A percentile compares a stretch with the other conserved stretches of the same genome.
phyloP scores from a whole-genome alignment of 2,113 vertebrate genomes.

The Hemicordylus capensis region DNA sequence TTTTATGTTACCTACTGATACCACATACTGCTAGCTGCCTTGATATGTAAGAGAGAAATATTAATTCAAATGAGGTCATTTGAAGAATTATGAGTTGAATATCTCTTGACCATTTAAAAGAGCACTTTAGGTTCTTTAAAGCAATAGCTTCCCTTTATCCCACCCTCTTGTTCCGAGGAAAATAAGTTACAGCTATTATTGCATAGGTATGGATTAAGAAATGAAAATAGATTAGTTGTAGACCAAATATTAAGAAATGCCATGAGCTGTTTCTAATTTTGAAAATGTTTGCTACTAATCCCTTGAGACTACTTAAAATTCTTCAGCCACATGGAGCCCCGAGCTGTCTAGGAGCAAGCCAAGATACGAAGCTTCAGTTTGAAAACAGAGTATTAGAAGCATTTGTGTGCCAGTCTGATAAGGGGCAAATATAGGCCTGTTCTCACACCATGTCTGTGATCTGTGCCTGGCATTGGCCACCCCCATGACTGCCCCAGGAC shows the following conservation, averaged over 20 bases:
- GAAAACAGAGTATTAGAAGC: background rate
- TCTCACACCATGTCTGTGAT: background rate
- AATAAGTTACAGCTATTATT: constrained; percentile 39
- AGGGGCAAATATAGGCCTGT: background rate
- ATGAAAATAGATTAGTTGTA: constrained; percentile 49
- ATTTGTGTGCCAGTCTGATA: constrained; percentile 21
- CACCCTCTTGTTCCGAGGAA: constrained; percentile 16
- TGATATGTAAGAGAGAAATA: constrained; percentile 37
- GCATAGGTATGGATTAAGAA: constrained; percentile 38
- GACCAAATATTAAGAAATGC: constrained; percentile 39
- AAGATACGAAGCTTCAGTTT: background rate
- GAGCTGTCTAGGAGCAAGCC: constrained; percentile 29
- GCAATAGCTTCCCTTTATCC: constrained; percentile 34
- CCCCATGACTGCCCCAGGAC: background rate
- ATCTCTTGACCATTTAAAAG: constrained; percentile 44
- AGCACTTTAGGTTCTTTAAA: constrained; percentile 57
- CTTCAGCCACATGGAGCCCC: constrained; percentile 10
- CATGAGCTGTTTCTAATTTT: constrained; percentile 50
- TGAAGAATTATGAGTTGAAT: constrained; percentile 41
- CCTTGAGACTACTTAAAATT: constrained; percentile 48
- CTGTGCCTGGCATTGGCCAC: background rate
- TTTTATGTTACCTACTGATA: constrained; percentile 61
- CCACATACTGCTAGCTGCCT: constrained; percentile 35
- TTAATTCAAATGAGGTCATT: constrained; percentile 50
- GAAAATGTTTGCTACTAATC: constrained; percentile 59